A percentile compares a stretch with the other conserved stretches of the same genome.
These are phyloP conservation scores for Schizothorax lantsangensis DNA, from an alignment of 2,797 vertebrate genomes.

Conservation along the genomic window DNA sequence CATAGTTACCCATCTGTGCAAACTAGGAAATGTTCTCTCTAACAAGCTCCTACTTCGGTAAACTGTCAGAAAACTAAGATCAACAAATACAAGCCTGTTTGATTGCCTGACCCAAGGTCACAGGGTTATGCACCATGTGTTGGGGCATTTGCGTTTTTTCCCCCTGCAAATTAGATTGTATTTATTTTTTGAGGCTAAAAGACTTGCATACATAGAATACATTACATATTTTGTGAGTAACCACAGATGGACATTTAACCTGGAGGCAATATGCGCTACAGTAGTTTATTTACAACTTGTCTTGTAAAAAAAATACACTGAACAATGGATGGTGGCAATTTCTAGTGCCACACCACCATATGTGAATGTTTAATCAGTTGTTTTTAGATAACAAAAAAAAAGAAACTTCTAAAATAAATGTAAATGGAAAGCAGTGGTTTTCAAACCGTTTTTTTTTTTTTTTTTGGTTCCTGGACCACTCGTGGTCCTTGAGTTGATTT, in stretches of 20 bases:
- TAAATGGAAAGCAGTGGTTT: not conserved
- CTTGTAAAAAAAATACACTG: not conserved
- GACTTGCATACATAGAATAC: constrained; percentile 68
- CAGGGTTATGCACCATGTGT: constrained; percentile 75
- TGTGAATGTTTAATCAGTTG: constrained; percentile 5
- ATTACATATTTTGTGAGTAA: constrained; percentile 63
- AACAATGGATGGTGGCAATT: not conserved
- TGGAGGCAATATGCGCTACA: constrained; percentile 50
- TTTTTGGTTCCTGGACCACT: too few species aligned
- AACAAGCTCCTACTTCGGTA: constrained; percentile 66
- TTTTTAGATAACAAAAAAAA: not conserved
- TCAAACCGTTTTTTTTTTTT: too few species aligned
- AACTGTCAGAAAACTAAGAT: constrained; percentile 72
- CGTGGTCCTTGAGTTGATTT: not conserved
- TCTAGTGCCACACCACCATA: not conserved
- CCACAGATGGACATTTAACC: constrained; percentile 62
- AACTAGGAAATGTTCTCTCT: constrained; percentile 64
- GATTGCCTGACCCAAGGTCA: constrained; percentile 68
- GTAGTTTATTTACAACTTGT: constrained; percentile 28
- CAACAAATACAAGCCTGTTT: constrained; percentile 77
- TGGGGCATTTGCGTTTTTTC: constrained; percentile 64
- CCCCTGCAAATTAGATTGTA: constrained; percentile 71
- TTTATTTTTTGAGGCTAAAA: constrained; percentile 79
- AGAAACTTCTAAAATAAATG: not conserved
- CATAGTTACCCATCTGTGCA: constrained; percentile 64